A percentile compares a stretch with the other conserved stretches of the same genome.
phyloP scores from a whole-genome alignment of 2,888 invertebrate genomes.

The Cremastinae sp. region DNA sequence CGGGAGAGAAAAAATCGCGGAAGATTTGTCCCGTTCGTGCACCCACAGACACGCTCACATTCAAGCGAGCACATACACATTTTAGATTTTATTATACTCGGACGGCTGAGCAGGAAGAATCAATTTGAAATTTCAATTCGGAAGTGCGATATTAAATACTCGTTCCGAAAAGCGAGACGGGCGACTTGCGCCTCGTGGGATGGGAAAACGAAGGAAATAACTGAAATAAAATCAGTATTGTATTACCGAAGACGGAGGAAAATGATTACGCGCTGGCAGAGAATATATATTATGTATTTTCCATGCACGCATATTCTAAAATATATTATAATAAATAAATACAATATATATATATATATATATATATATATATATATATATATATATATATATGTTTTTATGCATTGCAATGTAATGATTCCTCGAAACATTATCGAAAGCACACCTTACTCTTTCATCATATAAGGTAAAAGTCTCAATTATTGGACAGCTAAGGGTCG shows the following conservation, averaged over 20 bases:
- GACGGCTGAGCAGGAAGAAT: slow-evolving; percentile 48
- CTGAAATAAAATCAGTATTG: slow-evolving; percentile 55
- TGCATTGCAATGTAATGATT: too few species aligned
- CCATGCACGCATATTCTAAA: too few species aligned
- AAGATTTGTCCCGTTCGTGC: slow-evolving; percentile 29
- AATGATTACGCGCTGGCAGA: neutral
- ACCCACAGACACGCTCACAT: neutral
- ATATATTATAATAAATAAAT: too few species aligned
- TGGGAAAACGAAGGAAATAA: slow-evolving; percentile 28
- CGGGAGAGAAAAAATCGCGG: slow-evolving; percentile 13
- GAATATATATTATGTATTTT: neutral
- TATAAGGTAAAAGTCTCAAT: too few species aligned
- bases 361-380: too few species aligned
- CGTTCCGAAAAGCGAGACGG: slow-evolving; percentile 39
- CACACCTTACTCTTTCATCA: too few species aligned
- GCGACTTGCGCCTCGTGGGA: neutral
- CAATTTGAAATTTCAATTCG: slow-evolving; percentile 53
- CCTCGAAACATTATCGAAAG: too few species aligned
- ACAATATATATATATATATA: too few species aligned
- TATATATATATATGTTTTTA: too few species aligned
- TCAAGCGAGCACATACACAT: neutral
- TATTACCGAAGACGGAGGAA: slow-evolving; percentile 1
- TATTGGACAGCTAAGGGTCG: too few species aligned
- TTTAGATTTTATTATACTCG: slow-evolving; percentile 46
- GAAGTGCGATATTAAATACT: slow-evolving; percentile 54